Percentiles rank a stretch among this genome's conserved stretches.
Evolutionary conservation across 2,113 vertebrate species (phyloP).

Genomic region (Lipotes vexillifer): DNA sequence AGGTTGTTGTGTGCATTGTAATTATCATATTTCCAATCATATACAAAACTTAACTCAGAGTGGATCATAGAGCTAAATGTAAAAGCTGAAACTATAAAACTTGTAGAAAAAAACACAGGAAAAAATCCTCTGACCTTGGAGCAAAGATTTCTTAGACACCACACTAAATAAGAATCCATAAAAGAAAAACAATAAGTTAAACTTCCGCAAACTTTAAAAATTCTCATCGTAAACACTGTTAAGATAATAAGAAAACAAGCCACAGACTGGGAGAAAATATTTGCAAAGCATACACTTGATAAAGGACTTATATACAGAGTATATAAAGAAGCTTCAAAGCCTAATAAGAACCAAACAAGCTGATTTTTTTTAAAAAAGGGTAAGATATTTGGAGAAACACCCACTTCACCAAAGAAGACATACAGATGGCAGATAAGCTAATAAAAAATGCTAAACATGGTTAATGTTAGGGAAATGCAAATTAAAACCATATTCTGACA

Average conservation of each 20-base stretch:
- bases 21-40: background rate
- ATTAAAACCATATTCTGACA: no score
- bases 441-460: no score
- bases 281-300: background rate
- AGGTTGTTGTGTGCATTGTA: rapidly evolving
- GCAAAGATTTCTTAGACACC: background rate
- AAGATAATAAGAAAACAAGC: background rate
- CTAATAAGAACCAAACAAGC: no score
- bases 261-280: background rate
- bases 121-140: no score
- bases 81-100: background rate
- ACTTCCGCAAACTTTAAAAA: background rate
- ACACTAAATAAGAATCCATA: background rate
- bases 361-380: no score
- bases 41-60: background rate
- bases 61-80: background rate
- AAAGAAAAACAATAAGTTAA: background rate
- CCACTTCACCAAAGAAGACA: no score
- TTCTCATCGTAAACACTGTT: background rate
- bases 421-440: no score
- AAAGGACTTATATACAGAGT: no score
- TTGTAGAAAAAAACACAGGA: background rate
- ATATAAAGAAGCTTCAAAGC: no score
- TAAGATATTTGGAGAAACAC: no score
- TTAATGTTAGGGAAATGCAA: no score